Evolutionary conservation across 2,888 invertebrate species (phyloP), one percentile per base, ranked within the genome.

Genomic region (Pinctada fucata): DNA sequence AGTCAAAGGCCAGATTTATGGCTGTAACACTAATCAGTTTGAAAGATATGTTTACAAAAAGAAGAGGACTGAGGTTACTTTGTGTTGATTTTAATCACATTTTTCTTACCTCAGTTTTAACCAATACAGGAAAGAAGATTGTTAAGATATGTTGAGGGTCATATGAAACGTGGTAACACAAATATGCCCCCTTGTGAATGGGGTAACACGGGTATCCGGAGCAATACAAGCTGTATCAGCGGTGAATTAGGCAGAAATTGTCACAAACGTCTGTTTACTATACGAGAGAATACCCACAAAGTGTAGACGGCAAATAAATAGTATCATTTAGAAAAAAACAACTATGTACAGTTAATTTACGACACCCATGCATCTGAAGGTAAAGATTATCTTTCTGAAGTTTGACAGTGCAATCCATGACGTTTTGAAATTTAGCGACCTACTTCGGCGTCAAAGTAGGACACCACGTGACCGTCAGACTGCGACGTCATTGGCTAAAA

Each of bases 61-160:
- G n/a, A 31, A 31, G 6, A 10, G 13, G 58, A 58, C 13, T 58
- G 58, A 58, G 58, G 58, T 58, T 58, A 58, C 13, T 13, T 13
- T 10, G 8, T 58, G 58, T 58, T 58, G 58, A 58, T 58, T 58
- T 58, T 58, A 58, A 58, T 58, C 58, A 58, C 58, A 58, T 58
- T 58, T 58, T 58, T 58, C 58, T 58, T 58, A 58, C 58, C 13
- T 58, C 58, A 13, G 58, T 58, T 58, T 58, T 6, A 10, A 58
- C 58, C 13, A 31, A 13, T 58, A 58, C 6, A 58, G 58, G 58
- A 58, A 58, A 58, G 8, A 58, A 6, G 8, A 58, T 58, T 58
- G 58, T 58, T 13, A 58, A 58, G 58, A 58, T 58, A 13, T 6
- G 58, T 6, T 13, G 58, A 58, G 58, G 58, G 58, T 58, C 58